Percentiles rank a stretch among this genome's conserved stretches.
Evolutionary conservation across 2,888 invertebrate genomes (phyloP).

Genomic region (Incurvaria masculella): DNA sequence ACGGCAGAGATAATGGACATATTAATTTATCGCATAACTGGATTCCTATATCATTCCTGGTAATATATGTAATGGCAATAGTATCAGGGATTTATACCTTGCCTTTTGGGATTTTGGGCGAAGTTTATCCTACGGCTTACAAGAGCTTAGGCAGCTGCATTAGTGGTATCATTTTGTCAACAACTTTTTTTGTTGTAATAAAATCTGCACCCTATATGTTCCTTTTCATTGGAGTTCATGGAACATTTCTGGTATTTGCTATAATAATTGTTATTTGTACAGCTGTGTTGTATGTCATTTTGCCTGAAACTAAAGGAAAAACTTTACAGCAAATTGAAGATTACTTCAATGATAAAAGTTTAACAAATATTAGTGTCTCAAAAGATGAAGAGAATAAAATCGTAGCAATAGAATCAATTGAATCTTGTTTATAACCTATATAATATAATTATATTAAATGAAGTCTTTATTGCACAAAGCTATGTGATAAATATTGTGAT

Average conservation of each 20-base stretch:
- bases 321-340: conserved; percentile 66
- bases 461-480: not conserved
- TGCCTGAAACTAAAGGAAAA: conserved; percentile 68
- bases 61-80: conserved; percentile 56
- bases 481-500: no score
- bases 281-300: conserved; percentile 51
- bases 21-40: conserved; percentile 35
- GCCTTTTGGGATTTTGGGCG: conserved; percentile 71
- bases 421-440: conserved; percentile 5
- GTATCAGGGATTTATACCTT: conserved; percentile 61
- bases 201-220: conserved; percentile 62
- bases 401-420: not conserved
- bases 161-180: conserved; percentile 59
- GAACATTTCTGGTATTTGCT: conserved; percentile 61
- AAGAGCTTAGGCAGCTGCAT: conserved; percentile 65
- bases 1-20: conserved; percentile 32
- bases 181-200: conserved; percentile 63
- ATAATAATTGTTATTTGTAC: conserved; percentile 53
- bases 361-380: no score
- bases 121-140: conserved; percentile 61
- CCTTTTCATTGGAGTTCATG: conserved; percentile 47
- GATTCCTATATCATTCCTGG: conserved; percentile 45
- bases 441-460: conserved; percentile 8
- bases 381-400: no score
- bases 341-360: conserved; percentile 47